Conservation (phyloP, 2,797 vertebrate genomes). For the Acrocephalus scirpaceus region DNA sequence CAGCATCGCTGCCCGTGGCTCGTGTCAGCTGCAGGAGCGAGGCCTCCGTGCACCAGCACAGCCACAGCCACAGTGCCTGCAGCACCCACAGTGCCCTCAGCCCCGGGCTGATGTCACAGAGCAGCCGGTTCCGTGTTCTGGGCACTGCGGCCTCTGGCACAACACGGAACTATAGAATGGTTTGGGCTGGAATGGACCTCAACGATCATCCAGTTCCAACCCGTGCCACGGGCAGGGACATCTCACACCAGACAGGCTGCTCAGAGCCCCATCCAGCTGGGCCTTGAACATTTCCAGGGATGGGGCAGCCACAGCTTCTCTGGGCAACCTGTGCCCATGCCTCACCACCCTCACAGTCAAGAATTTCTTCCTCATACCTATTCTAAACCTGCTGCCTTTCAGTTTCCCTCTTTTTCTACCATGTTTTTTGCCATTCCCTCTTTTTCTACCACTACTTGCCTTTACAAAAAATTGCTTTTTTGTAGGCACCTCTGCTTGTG, state of each 20-base stretch:
- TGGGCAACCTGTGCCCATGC: neutral
- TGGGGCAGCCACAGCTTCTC: neutral
- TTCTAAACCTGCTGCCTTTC: neutral
- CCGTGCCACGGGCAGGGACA: neutral
- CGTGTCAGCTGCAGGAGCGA: neutral
- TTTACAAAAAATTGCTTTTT: neutral
- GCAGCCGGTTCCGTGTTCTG: accelerated
- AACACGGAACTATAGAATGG: neutral
- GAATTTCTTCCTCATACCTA: neutral
- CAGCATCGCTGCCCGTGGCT: neutral
- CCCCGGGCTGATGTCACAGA: neutral
- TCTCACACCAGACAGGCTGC: neutral
- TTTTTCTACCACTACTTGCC: neutral
- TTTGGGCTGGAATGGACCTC: too few relatives aligned
- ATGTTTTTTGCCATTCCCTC: neutral
- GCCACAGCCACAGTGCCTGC: accelerated
- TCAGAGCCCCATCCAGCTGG: neutral
- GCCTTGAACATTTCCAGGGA: neutral
- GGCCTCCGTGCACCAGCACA: neutral
- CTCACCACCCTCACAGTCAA: neutral
- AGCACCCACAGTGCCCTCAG: accelerated
- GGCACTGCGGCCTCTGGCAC: neutral
- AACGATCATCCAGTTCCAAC: accelerated
- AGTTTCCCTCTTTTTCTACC: neutral
- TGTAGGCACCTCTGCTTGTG: neutral